Base-by-base conservation (phyloP, 2,113 vertebrate genomes). In the Conger conger region DNA sequence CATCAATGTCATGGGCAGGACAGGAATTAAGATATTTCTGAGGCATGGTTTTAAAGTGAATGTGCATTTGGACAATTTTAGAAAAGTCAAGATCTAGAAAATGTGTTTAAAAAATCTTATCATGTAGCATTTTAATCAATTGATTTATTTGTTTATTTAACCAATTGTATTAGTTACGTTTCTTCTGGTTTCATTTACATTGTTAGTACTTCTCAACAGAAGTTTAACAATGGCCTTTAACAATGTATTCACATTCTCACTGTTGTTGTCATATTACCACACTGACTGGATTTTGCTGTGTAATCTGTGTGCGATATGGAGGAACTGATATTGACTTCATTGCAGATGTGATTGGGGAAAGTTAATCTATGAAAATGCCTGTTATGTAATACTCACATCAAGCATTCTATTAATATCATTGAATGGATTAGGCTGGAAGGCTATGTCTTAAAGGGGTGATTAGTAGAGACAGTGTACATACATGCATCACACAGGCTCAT, bases 361-460 rank as follows among this genome's bases (percentile, higher is more conserved):
- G 9, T 33, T 30, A 73, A 73, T 73, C 68, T 73, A 73, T 73
- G 27, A 73, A 78, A 84, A 79, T 63, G 4, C 53, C 23, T 20
- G 27, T 76, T 84, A 42, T 37, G 82, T 80, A 80, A 84, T 60
- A 53, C 1, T 4, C 73, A 35, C 77, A 79, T 80, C 9, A 16
- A 27, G 17, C 17, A 18, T 68, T 50, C 45, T 81, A 76, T 83
- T 82, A 40, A 79, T 68, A 45, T 80, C 37, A 85, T 76, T 76
- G 6, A 42, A 88, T 30, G 83, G 73, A 53, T 83, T 83, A 83
- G 36, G 38, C 37, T 16, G 4, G 60, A 42, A 85, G 68, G 38
- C 78, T 73, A 82, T 82, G 84, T 81, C 38, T 35, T 83, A 68
- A 77, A 84, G 81, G 81, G 84, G 82, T 36, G 78, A 60, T 80